Conservation (phyloP, 2,113 vertebrate genomes). For the Chrysochloris asiatica region DNA sequence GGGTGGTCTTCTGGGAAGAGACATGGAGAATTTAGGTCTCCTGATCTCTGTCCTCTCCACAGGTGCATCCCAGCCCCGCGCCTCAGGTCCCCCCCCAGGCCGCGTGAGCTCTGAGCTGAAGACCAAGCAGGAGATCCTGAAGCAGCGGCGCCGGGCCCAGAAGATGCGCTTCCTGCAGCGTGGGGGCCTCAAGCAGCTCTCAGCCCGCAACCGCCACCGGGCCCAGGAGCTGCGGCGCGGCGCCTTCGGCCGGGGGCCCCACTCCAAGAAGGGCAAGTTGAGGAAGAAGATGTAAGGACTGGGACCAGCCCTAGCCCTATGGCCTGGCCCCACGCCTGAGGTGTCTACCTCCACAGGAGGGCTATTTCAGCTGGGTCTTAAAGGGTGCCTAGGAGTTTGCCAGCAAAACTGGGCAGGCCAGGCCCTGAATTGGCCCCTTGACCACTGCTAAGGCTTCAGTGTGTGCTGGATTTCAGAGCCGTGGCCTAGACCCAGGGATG, state of each 20-base stretch:
- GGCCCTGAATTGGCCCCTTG: not conserved
- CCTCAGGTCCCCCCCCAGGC: not conserved
- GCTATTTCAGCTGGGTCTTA: not conserved
- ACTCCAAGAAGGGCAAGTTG: conserved; percentile 91
- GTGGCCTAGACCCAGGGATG: not conserved
- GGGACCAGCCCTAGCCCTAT: fast-evolving
- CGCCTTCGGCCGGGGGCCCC: conserved; percentile 88
- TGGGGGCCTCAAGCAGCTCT: conserved; percentile 90
- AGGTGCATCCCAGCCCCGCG: conserved; percentile 67
- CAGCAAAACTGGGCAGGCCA: not conserved
- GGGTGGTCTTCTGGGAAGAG: fast-evolving
- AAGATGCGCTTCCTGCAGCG: conserved; percentile 94
- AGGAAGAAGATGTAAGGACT: conserved; percentile 87
- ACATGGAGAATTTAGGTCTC: not conserved
- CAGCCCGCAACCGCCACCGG: conserved; percentile 82
- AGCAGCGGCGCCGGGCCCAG: conserved; percentile 87
- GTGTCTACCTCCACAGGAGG: fast-evolving
- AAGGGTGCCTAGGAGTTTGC: not conserved
- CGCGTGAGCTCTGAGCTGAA: conserved; percentile 90
- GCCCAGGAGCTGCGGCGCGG: conserved; percentile 88
- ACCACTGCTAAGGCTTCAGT: not conserved
- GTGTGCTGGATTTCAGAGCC: not conserved
- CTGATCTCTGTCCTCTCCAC: fast-evolving
- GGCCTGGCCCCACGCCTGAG: not conserved
- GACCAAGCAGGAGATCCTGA: conserved; percentile 93